Evolutionary conservation across 1,140 invertebrate genomes (phyloP).

Genomic region (Micrasema minimum): DNA sequence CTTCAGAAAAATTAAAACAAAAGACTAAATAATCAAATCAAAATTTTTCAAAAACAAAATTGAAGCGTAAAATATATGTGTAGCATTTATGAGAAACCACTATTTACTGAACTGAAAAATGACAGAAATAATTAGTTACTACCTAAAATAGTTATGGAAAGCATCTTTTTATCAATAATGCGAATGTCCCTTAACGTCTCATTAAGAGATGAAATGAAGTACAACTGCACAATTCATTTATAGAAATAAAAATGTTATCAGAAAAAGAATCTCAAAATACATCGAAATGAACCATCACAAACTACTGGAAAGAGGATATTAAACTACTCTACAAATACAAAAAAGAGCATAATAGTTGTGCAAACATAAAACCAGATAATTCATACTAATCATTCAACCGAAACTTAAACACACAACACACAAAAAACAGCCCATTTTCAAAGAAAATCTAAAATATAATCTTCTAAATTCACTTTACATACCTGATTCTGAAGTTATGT

Average conservation of each 20-base stretch:
- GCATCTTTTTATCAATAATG: no score
- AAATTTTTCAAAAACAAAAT: slow-evolving; percentile 43
- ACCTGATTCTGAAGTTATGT: slow-evolving; percentile 1
- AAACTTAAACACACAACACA: no score
- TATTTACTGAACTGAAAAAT: no score
- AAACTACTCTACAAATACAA: neutral
- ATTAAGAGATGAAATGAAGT: no score
- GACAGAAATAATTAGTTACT: no score
- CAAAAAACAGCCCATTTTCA: no score
- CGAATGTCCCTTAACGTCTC: no score
- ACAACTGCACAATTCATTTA: no score
- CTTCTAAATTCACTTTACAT: neutral
- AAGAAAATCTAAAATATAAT: neutral
- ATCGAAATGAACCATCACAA: neutral
- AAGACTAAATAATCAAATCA: slow-evolving; percentile 57
- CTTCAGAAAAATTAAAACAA: slow-evolving; percentile 62
- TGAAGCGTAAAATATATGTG: no score
- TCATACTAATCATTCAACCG: neutral
- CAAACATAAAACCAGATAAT: neutral
- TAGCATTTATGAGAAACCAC: no score
- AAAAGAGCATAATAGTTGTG: no score
- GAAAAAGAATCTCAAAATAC: neutral
- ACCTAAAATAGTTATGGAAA: no score
- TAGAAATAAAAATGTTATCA: slow-evolving; percentile 1
- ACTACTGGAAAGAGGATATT: neutral